These are phyloP conservation scores for Nycteola revayana DNA, from an alignment of 2,888 invertebrate species.

Conservation along the genomic window DNA sequence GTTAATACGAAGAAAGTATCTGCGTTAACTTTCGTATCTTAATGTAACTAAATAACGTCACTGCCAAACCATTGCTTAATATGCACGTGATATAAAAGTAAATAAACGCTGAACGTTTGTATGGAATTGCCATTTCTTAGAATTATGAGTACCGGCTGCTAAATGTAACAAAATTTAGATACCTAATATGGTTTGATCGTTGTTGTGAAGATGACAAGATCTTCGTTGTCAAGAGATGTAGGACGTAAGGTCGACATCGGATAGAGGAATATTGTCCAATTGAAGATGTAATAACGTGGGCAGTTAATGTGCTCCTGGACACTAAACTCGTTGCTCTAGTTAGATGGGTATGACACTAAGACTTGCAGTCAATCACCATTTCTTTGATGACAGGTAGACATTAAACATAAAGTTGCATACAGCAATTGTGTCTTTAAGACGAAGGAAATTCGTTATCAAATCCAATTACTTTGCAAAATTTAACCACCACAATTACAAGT, in stretches of 20 bases:
- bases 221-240: slow-evolving; percentile 34
- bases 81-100: no score
- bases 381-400: slow-evolving; percentile 30
- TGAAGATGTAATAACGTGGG: slow-evolving; percentile 58
- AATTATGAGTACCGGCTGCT: no score
- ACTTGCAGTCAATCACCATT: slow-evolving; percentile 34
- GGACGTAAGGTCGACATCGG: slow-evolving; percentile 66
- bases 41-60: background rate
- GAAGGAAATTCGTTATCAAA: background rate
- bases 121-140: no score
- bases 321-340: slow-evolving; percentile 60
- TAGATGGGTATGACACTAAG: slow-evolving; percentile 51
- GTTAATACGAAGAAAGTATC: slow-evolving; percentile 34
- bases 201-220: slow-evolving; percentile 15
- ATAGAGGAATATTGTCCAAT: slow-evolving; percentile 64
- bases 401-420: slow-evolving; percentile 30
- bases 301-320: slow-evolving; percentile 46
- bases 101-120: no score
- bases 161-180: no score
- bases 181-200: no score
- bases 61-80: no score
- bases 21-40: slow-evolving; percentile 15
- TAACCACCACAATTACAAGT: no score
- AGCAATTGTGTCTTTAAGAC: slow-evolving; percentile 18
- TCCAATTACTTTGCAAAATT: background rate